Conservation (phyloP, 2,888 invertebrate species). For the Drosophila neotestacea region DNA sequence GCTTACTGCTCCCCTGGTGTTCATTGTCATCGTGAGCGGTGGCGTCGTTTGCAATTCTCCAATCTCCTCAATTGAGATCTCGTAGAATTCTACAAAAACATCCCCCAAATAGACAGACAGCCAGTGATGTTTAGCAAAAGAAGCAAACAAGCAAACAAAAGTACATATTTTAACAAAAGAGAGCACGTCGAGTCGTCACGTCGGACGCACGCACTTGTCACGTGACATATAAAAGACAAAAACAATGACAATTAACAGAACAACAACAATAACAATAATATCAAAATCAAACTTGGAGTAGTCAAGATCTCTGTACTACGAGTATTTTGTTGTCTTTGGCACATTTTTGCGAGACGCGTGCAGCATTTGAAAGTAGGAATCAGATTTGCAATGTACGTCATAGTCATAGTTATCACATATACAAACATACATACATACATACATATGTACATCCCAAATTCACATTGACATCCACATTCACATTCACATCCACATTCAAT, state of each 20-base stretch:
- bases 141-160: slow-evolving; percentile 1
- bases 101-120: not conserved
- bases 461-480: not conserved
- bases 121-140: not conserved
- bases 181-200: not conserved
- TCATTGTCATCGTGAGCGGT: too few relatives aligned
- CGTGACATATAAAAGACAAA: slow-evolving; percentile 7
- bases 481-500: not conserved
- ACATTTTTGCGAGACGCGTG: slow-evolving; percentile 24
- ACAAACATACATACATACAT: not conserved
- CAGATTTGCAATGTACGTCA: slow-evolving; percentile 46
- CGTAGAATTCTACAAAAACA: too few relatives aligned
- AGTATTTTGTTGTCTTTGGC: slow-evolving; percentile 21
- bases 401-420: slow-evolving; percentile 35
- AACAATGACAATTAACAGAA: slow-evolving; percentile 2
- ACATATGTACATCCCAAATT: not conserved
- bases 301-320: not conserved
- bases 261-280: not conserved
- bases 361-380: slow-evolving; percentile 32
- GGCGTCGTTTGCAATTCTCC: too few relatives aligned
- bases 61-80: too few relatives aligned
- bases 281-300: not conserved
- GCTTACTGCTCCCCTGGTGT: not conserved
- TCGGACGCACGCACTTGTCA: slow-evolving; percentile 4
- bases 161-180: not conserved